Conservation (phyloP, 2,113 vertebrate genomes). For the Phrynosoma blainvillii region DNA sequence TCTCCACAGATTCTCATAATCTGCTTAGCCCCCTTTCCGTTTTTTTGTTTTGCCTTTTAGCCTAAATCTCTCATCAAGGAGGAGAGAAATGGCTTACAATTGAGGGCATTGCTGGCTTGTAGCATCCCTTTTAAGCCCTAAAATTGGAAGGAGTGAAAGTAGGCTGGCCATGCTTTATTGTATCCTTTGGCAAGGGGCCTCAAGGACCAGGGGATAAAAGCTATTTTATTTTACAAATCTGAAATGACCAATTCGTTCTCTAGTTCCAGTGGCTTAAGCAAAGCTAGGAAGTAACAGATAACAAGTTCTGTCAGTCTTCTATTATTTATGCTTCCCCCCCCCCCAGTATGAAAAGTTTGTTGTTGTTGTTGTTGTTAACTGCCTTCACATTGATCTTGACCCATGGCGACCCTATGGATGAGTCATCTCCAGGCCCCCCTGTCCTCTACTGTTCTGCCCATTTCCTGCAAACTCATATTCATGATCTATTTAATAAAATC, state of each 20-base stretch:
- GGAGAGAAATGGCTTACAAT: background rate
- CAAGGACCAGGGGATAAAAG: background rate
- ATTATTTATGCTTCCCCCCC: too few relatives aligned
- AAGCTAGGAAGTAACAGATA: background rate
- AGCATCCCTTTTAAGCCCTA: accelerated
- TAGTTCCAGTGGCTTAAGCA: background rate
- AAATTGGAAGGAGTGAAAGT: accelerated
- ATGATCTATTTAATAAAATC: too few relatives aligned
- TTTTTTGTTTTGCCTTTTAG: background rate
- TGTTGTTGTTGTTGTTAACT: too few relatives aligned
- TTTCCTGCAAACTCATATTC: too few relatives aligned
- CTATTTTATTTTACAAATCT: background rate
- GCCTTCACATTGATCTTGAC: too few relatives aligned
- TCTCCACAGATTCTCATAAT: slow-evolving; percentile 2
- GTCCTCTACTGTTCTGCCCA: too few relatives aligned
- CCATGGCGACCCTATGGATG: too few relatives aligned
- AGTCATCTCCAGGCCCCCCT: too few relatives aligned
- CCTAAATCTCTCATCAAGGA: background rate
- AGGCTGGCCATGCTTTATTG: background rate
- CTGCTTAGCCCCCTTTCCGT: slow-evolving; percentile 19
- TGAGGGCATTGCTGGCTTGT: background rate
- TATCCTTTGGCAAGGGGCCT: background rate
- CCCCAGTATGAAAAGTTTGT: too few relatives aligned
- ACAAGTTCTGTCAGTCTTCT: too few relatives aligned
- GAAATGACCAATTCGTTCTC: background rate